phyloP scores from a whole-genome alignment of 2,113 vertebrate species.

The Dasyprocta punctata region DNA sequence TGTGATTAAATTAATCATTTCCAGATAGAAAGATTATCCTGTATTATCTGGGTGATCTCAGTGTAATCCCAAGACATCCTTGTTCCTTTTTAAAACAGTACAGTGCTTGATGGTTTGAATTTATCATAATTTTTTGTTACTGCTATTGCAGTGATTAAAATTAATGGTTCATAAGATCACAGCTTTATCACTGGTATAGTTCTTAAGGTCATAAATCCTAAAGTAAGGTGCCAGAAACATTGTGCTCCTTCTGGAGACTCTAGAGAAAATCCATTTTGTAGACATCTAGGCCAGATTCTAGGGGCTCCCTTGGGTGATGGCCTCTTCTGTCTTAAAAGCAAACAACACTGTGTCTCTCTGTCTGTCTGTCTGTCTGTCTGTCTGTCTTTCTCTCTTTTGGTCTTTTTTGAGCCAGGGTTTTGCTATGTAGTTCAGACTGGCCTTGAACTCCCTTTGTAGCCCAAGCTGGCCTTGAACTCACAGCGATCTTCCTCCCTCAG shows the following conservation, averaged over 20 bases:
- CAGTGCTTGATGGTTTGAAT: background rate
- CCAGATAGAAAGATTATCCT: background rate
- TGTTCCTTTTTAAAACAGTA: background rate
- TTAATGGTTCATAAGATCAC: background rate
- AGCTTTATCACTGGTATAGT: background rate
- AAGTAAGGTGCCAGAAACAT: background rate
- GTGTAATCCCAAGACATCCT: background rate
- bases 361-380: no score
- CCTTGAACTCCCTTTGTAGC: background rate
- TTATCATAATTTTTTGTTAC: background rate
- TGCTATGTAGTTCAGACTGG: background rate
- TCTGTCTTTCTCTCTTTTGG: no score
- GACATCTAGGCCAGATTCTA: background rate
- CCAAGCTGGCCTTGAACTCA: background rate
- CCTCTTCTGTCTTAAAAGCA: background rate
- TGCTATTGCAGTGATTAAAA: background rate
- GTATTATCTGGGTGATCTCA: background rate
- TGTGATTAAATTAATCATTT: background rate
- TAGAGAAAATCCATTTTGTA: background rate
- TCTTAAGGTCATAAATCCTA: background rate
- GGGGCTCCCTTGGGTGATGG: background rate
- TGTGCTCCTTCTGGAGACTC: background rate
- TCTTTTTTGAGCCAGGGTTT: background rate
- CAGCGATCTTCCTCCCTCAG: background rate
- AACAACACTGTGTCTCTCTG: no score